These are phyloP conservation scores for Anorthoa munda DNA, from an alignment of 2,888 invertebrate genomes.

Conservation along the genomic window DNA sequence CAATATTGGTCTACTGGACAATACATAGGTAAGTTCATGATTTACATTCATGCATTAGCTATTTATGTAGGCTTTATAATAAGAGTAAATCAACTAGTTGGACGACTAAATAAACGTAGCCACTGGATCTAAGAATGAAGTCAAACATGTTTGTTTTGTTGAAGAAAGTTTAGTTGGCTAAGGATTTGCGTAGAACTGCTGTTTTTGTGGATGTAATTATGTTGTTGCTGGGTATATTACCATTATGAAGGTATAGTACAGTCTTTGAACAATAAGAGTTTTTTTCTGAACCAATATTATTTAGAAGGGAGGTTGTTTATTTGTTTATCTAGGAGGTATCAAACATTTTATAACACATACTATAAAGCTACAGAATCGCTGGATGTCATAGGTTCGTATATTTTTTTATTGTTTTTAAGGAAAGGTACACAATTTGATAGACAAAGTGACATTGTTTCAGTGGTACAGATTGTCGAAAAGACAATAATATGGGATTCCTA, in stretches of 20 bases:
- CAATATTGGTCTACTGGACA: slow-evolving; percentile 87
- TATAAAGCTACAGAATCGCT: neutral
- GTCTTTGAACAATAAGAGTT: neutral
- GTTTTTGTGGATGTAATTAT: neutral
- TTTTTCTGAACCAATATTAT: neutral
- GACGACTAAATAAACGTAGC: slow-evolving; percentile 51
- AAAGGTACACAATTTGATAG: too few relatives aligned
- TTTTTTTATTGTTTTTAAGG: too few relatives aligned
- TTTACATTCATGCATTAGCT: slow-evolving; percentile 69
- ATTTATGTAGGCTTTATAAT: slow-evolving; percentile 65
- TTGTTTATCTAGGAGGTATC: neutral
- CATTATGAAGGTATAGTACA: neutral
- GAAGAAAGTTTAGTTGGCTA: slow-evolving; percentile 4
- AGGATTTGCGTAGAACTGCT: neutral
- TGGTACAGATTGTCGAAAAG: too few relatives aligned
- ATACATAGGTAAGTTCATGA: slow-evolving; percentile 66
- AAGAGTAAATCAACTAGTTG: slow-evolving; percentile 59
- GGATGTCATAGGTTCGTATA: neutral
- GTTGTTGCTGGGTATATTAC: neutral
- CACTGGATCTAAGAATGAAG: slow-evolving; percentile 39
- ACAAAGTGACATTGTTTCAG: too few relatives aligned
- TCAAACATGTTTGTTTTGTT: slow-evolving; percentile 26
- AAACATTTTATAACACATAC: neutral
- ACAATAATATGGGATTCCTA: too few relatives aligned
- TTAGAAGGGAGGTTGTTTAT: neutral